Base-by-base conservation (phyloP, 2,797 vertebrate species). In the Telmatherina bonti region DNA sequence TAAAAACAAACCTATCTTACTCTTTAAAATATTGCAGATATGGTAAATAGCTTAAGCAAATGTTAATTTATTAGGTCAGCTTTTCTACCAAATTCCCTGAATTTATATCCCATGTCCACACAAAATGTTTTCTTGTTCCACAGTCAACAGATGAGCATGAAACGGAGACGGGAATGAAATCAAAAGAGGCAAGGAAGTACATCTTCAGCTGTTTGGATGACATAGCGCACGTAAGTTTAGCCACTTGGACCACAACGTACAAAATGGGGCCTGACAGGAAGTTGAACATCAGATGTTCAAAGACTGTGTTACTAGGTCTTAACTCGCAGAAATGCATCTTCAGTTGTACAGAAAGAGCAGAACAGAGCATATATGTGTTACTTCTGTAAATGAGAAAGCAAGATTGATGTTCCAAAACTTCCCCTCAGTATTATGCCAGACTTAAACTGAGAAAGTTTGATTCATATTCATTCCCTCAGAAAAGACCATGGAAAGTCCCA, bases 141-240 rank as follows among this genome's bases (percentile, higher is more conserved):
- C 82, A 99, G 98, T 96, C 97, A 78, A 96, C 97, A 89, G 98
- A 99, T 90, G 98, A 98, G 63, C 98, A 99, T 0, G 98, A 99
- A 90, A 92, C 95, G 1, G 98, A 99, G 93, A 99, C 97, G 16
- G 97, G 96, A 82, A 98, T 99, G 96, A 99, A 99, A 89, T 99
- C 98, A n/a, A n/a, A n/a, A n/a, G n/a, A n/a, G n/a, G n/a, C n/a
- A n/a, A n/a, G n/a, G n/a, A n/a, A n/a, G n/a, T n/a, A n/a, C n/a
- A n/a, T n/a, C n/a, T n/a, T n/a, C n/a, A n/a, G n/a, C n/a, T n/a
- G n/a, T n/a, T n/a, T n/a, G n/a, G n/a, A n/a, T n/a, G n/a, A n/a
- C n/a, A n/a, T n/a, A n/a, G n/a, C n/a, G n/a, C n/a, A n/a, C 7
- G 98, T 99, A 94, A 88, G 97, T 97, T 74, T 35, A 62, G 31